Percentiles rank a stretch among this genome's conserved stretches.
These are phyloP conservation scores for Paradisaea rubra DNA, from an alignment of 2,113 vertebrate genomes.

Conservation along the genomic window DNA sequence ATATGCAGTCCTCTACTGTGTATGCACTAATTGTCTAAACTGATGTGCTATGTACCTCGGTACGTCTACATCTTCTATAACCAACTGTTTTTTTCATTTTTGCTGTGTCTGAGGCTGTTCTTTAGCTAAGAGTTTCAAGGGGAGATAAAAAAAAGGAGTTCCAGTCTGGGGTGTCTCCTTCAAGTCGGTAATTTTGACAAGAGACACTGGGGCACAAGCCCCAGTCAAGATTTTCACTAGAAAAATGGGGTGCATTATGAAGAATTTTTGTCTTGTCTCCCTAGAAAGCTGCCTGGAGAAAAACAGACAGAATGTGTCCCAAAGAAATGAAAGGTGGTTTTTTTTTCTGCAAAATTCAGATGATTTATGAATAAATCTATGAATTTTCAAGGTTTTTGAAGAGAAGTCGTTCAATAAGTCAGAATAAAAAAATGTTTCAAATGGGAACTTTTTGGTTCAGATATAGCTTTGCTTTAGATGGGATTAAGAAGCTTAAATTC, in stretches of 20 bases:
- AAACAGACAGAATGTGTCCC: not conserved
- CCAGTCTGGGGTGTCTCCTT: not conserved
- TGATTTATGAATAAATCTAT: not conserved
- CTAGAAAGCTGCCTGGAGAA: not conserved
- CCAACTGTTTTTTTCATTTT: not conserved
- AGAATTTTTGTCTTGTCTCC: not conserved
- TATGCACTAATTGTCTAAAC: not conserved
- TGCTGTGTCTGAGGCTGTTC: not conserved
- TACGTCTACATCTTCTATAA: not conserved
- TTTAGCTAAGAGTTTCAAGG: not conserved
- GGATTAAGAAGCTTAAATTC: not conserved
- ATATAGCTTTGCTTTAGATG: slow-evolving; percentile 16
- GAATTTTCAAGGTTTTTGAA: not conserved
- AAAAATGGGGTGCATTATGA: not conserved
- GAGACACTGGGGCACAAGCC: not conserved
- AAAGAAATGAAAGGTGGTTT: not conserved
- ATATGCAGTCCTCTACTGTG: not conserved
- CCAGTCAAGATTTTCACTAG: not conserved
- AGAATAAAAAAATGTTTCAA: not conserved
- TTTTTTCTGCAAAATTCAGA: not conserved
- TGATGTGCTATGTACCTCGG: fast-evolving
- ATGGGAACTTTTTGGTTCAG: not conserved
- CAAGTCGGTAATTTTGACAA: not conserved
- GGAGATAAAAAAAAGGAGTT: not conserved
- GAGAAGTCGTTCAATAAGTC: not conserved